phyloP scores from a whole-genome alignment of 2,888 invertebrate species.

The Cremastobaeus sp. region DNA sequence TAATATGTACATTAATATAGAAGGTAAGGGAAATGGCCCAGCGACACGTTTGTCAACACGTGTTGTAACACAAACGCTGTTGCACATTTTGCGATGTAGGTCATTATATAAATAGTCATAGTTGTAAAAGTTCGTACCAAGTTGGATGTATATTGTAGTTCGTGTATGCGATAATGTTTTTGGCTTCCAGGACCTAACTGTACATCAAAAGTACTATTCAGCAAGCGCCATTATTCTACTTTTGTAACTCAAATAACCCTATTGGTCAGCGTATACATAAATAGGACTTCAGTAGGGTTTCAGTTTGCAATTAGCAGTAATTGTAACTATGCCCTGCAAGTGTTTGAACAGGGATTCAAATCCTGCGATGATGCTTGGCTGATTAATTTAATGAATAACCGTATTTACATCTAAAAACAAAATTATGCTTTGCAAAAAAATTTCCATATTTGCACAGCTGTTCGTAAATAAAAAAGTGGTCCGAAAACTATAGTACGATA shows the following conservation, averaged over 20 bases:
- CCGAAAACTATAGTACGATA: no score
- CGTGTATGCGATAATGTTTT: slow-evolving; percentile 21
- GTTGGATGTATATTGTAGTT: slow-evolving; percentile 28
- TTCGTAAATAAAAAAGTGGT: no score
- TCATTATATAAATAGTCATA: slow-evolving; percentile 24
- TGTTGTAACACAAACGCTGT: slow-evolving; percentile 26
- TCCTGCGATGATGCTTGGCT: not conserved
- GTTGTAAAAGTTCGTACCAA: slow-evolving; percentile 37
- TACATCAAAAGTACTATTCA: slow-evolving; percentile 26
- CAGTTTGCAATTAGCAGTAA: slow-evolving; percentile 27
- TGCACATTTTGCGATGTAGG: slow-evolving; percentile 29
- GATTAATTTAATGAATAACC: slow-evolving; percentile 21
- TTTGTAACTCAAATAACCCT: slow-evolving; percentile 35
- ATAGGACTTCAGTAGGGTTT: slow-evolving; percentile 33
- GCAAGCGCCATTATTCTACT: slow-evolving; percentile 34
- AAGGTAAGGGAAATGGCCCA: slow-evolving; percentile 5
- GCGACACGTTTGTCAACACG: slow-evolving; percentile 35
- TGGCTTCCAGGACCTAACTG: slow-evolving; percentile 5
- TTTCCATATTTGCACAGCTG: no score
- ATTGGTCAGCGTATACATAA: slow-evolving; percentile 38
- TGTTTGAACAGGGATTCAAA: slow-evolving; percentile 31
- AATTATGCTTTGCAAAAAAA: no score
- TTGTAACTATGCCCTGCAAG: slow-evolving; percentile 14
- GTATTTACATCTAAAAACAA: no score
- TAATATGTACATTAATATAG: slow-evolving; percentile 19